Percentiles rank a stretch among this genome's conserved stretches.
Conservation (phyloP, 2,113 vertebrate genomes). For the Eulemur rufifrons region DNA sequence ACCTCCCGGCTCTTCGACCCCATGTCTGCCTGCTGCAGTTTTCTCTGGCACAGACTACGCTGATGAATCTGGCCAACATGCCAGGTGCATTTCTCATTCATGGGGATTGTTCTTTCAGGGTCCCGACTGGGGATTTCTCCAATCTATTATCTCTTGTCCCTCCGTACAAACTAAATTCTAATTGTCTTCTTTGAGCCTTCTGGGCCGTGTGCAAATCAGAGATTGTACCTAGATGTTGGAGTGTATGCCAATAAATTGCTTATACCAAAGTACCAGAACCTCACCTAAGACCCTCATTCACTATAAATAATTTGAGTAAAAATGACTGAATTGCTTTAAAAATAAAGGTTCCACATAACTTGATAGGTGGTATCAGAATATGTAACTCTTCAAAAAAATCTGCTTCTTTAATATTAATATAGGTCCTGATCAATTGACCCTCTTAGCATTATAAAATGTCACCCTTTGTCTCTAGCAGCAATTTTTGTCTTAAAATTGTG, state of each 20-base stretch:
- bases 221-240: background rate
- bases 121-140: too few species aligned
- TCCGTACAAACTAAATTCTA: background rate
- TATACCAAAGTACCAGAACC: background rate
- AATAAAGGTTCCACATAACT: background rate
- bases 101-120: background rate
- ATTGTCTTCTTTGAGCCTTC: background rate
- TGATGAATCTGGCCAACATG: background rate
- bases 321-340: background rate
- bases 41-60: background rate
- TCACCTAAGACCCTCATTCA: background rate
- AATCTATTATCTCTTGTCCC: background rate
- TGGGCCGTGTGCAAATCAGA: background rate
- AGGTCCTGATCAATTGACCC: background rate
- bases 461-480: background rate
- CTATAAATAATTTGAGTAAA: background rate
- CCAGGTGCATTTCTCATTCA: background rate
- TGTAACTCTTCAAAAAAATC: background rate
- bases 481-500: background rate
- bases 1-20: rapidly evolving
- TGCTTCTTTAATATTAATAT: background rate
- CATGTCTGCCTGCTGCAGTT: background rate
- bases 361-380: background rate
- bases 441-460: background rate
- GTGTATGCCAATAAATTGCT: background rate